Conservation (phyloP, 2,113 vertebrate species). For the Ochotona curzoniae region DNA sequence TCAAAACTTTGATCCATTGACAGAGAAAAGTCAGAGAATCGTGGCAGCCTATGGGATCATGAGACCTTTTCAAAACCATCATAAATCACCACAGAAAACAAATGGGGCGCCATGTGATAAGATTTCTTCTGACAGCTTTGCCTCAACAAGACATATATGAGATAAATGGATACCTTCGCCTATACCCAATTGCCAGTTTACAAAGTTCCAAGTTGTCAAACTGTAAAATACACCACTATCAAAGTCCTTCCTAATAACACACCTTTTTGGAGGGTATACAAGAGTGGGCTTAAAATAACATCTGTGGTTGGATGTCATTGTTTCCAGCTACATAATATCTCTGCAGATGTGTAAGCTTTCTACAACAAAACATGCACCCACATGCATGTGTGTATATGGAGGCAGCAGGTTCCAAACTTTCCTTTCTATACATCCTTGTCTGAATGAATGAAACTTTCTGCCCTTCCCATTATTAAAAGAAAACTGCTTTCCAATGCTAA, state of each 20-base stretch:
- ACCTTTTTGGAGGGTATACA: slow-evolving; percentile 82
- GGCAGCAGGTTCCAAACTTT: slow-evolving; percentile 28
- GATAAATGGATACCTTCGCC: slow-evolving; percentile 90
- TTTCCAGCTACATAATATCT: slow-evolving; percentile 67
- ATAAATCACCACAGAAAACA: slow-evolving; percentile 95
- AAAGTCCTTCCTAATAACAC: slow-evolving; percentile 84
- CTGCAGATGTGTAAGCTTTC: slow-evolving; percentile 51
- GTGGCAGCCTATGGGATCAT: slow-evolving; percentile 93
- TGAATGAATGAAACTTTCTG: slow-evolving; percentile 62
- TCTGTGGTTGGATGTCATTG: slow-evolving; percentile 64
- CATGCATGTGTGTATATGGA: neutral
- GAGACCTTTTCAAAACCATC: slow-evolving; percentile 95
- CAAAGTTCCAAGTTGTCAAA: slow-evolving; percentile 90
- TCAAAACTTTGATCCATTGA: slow-evolving; percentile 93
- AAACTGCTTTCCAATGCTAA: slow-evolving; percentile 62
- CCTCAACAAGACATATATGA: slow-evolving; percentile 89
- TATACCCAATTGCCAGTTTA: slow-evolving; percentile 90
- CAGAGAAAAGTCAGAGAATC: slow-evolving; percentile 91
- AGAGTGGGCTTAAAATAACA: slow-evolving; percentile 78
- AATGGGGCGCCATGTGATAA: slow-evolving; percentile 92
- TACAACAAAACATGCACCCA: neutral
- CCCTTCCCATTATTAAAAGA: slow-evolving; percentile 62
- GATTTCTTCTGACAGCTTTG: slow-evolving; percentile 92
- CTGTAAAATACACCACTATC: slow-evolving; percentile 86
- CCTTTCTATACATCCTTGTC: neutral